Conservation (phyloP, 2,113 vertebrate genomes). For the Chinchilla lanigera region DNA sequence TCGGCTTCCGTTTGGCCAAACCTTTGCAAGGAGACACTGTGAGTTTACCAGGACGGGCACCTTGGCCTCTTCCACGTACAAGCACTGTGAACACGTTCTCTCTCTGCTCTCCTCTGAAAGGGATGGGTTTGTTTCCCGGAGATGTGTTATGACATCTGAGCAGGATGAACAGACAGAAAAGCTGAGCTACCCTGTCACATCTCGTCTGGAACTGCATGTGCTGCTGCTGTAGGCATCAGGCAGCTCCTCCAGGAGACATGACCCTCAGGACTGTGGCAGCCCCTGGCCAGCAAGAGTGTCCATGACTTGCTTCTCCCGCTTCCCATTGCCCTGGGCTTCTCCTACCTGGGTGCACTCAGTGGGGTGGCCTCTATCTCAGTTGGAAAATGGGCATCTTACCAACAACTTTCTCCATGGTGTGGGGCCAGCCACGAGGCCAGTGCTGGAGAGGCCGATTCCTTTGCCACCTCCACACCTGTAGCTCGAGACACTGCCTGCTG, state of each 20-base stretch:
- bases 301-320: rapidly evolving
- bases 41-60: neutral
- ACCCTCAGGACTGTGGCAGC: rapidly evolving
- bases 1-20: neutral
- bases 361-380: neutral
- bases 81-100: rapidly evolving
- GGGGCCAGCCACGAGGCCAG: neutral
- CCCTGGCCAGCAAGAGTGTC: neutral
- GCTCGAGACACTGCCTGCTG: neutral
- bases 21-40: neutral
- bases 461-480: neutral
- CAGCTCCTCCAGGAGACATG: rapidly evolving
- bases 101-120: neutral
- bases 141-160: neutral
- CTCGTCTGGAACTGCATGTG: neutral
- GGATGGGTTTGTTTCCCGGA: neutral
- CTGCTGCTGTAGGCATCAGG: rapidly evolving
- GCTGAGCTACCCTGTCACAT: neutral
- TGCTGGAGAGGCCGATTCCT: no score
- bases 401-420: rapidly evolving
- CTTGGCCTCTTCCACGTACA: neutral
- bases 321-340: neutral
- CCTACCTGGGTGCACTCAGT: rapidly evolving
- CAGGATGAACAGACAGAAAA: neutral
- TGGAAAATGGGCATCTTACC: rapidly evolving